These are phyloP conservation scores for Stegophylla sp. DNA, from an alignment of 2,888 invertebrate species.

Conservation along the genomic window DNA sequence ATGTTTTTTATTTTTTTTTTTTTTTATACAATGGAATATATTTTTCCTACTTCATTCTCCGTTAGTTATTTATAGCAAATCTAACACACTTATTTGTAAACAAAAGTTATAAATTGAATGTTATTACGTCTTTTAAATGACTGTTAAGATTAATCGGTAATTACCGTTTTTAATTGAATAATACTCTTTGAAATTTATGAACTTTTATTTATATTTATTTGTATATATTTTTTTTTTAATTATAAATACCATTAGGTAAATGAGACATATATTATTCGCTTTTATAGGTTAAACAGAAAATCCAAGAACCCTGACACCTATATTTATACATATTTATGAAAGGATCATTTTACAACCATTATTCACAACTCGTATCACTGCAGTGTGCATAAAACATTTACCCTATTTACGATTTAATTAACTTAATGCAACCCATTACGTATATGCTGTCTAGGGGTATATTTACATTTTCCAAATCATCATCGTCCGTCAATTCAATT, in stretches of 20 bases:
- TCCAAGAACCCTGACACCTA: background rate
- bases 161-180: no score
- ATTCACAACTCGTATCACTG: slow-evolving; percentile 24
- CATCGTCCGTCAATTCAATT: slow-evolving; percentile 9
- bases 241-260: background rate
- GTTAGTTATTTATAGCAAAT: no score
- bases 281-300: slow-evolving; percentile 16
- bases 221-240: background rate
- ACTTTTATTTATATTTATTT: no score
- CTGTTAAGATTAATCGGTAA: no score
- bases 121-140: no score
- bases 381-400: no score
- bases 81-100: no score
- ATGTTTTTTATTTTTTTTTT: no score
- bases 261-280: background rate
- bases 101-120: no score
- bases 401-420: slow-evolving; percentile 36
- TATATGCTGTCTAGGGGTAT: background rate
- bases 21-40: no score
- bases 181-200: no score
- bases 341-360: slow-evolving; percentile 15
- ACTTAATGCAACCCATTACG: slow-evolving; percentile 29
- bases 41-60: no score
- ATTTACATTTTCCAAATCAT: background rate
- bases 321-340: background rate